Evolutionary conservation across 2,113 vertebrate genomes (phyloP), one percentile per base, ranked within the genome.

Genomic region (Podarcis raffonei): DNA sequence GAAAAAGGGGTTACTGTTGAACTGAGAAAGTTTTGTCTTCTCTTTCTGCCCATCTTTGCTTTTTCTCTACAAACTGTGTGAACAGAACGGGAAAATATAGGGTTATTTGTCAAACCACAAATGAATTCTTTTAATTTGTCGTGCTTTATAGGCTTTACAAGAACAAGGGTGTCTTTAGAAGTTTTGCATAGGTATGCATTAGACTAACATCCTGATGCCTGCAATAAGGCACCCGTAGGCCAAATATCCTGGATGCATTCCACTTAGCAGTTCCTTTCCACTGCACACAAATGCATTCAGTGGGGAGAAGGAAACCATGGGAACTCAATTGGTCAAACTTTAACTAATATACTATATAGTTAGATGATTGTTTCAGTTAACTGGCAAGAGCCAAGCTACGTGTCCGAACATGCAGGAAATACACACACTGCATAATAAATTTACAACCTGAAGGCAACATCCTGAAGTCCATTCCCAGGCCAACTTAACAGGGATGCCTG

Each of bases 201-300:
- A 91, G 94, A 94, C 86, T 72, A 74, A 91, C 90, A 94, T 91
- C 85, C 82, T 91, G 92, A 91, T 90, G 92, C 32, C 57, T 95
- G 90, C 95, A 96, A 95, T 85, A 96, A 93, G 89, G 89, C 57
- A 91, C 92, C 94, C 95, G 30, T 81, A 90, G 94, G 94, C 90
- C 93, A 95, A 92, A 94, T 95, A 92, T 71, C 94, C 85, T 71
- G 77, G 94, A 94, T 91, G 48, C 90, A 96, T 95, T 97, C 94
- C 82, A 69, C 92, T 94, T 96, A 92, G 94, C 93, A 94, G 94
- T 96, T 96, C 94, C 94, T 97, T 95, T 91, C 94, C 87, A 93
- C 66, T 89, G 86, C 87, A 87, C 35, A 81, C 13, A 90, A 95
- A 92, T 84, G 80, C 78, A 95, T 96, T 96, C 94, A 94, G 39